Evolutionary conservation across 2,888 invertebrate genomes (phyloP).

Genomic region (Halictus quadricinctus): DNA sequence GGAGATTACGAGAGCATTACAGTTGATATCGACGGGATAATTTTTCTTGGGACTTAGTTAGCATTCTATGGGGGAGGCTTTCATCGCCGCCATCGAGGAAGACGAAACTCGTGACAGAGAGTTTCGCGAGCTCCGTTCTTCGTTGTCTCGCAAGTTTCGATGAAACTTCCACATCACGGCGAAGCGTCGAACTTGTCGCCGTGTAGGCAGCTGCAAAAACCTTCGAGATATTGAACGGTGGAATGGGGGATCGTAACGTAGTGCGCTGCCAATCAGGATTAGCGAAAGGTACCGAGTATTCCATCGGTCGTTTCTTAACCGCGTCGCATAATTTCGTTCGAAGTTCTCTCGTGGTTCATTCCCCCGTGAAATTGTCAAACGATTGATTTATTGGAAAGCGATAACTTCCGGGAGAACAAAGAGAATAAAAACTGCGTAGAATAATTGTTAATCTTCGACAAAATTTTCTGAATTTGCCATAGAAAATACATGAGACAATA

Average conservation of each 20-base stretch:
- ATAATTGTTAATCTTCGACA: background rate
- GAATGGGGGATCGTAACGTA: constrained; percentile 41
- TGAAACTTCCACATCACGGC: constrained; percentile 52
- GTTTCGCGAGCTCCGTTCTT: constrained; percentile 59
- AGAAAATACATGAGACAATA: background rate
- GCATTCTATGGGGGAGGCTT: constrained; percentile 30
- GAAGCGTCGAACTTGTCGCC: constrained; percentile 64
- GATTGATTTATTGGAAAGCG: constrained; percentile 14
- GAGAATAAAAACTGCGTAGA: background rate
- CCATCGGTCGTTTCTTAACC: constrained; percentile 36
- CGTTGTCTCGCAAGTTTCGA: constrained; percentile 63
- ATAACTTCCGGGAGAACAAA: background rate
- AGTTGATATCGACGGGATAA: background rate
- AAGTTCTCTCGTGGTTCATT: constrained; percentile 42
- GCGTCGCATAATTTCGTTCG: constrained; percentile 27
- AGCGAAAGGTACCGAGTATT: constrained; percentile 39
- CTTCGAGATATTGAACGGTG: constrained; percentile 41
- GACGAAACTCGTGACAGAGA: constrained; percentile 56
- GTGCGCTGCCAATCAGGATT: constrained; percentile 67
- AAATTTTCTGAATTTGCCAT: background rate
- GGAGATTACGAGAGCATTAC: background rate
- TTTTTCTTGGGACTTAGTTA: constrained; percentile 35
- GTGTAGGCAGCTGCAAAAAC: constrained; percentile 53
- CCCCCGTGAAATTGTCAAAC: constrained; percentile 22
- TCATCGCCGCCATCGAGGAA: constrained; percentile 27